phyloP scores from a whole-genome alignment of 1,140 invertebrate genomes.

The Watersipora subatra region DNA sequence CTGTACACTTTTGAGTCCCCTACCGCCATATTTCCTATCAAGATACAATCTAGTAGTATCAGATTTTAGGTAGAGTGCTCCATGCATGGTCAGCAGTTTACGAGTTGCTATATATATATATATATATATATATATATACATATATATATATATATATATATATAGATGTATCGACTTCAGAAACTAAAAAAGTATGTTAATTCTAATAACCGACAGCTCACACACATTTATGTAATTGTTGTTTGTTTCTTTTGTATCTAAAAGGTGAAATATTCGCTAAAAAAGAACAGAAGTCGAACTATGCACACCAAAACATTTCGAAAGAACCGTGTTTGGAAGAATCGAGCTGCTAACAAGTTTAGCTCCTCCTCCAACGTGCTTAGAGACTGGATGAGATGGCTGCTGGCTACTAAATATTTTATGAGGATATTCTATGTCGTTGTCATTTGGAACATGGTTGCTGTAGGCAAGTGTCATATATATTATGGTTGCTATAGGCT shows the following conservation, averaged over 20 bases:
- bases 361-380: neutral
- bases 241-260: too few relatives aligned
- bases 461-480: neutral
- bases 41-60: too few relatives aligned
- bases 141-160: neutral
- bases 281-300: neutral
- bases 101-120: neutral
- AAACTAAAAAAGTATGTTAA: neutral
- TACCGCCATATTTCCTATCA: too few relatives aligned
- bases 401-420: neutral
- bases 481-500: neutral
- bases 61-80: too few relatives aligned
- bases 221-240: too few relatives aligned
- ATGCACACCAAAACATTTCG: neutral
- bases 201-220: too few relatives aligned
- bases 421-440: neutral
- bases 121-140: neutral
- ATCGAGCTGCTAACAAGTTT: neutral
- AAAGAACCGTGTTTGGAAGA: neutral
- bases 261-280: neutral
- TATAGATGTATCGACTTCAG: neutral
- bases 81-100: neutral
- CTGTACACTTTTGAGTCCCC: too few relatives aligned
- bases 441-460: neutral
- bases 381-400: neutral